phyloP scores from a whole-genome alignment of 2,888 invertebrate species.

The Oligia latruncula region DNA sequence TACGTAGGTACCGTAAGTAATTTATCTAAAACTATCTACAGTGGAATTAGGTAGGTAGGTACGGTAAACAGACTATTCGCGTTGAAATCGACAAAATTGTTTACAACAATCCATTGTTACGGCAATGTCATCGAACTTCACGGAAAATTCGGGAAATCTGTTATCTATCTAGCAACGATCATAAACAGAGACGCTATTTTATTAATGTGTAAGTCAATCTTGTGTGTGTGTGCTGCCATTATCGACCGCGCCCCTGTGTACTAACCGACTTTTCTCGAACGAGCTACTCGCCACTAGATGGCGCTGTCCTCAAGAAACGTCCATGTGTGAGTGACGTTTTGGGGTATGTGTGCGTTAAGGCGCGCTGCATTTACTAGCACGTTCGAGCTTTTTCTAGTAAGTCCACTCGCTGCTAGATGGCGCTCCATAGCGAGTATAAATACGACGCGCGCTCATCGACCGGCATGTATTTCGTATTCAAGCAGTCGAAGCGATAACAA shows the following conservation, averaged over 20 bases:
- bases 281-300: slow-evolving; percentile 79
- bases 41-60: background rate
- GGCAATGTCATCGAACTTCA: slow-evolving; percentile 26
- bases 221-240: slow-evolving; percentile 18
- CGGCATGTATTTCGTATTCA: slow-evolving; percentile 63
- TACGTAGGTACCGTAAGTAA: background rate
- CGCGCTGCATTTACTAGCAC: background rate
- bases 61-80: background rate
- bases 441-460: slow-evolving; percentile 38
- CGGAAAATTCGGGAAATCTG: slow-evolving; percentile 58
- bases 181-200: background rate
- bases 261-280: background rate
- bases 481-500: slow-evolving; percentile 62
- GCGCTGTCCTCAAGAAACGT: slow-evolving; percentile 58
- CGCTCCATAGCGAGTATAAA: slow-evolving; percentile 72
- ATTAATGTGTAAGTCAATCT: slow-evolving; percentile 37
- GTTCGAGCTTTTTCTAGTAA: slow-evolving; percentile 55
- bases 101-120: slow-evolving; percentile 14
- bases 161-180: background rate
- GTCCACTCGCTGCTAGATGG: slow-evolving; percentile 78
- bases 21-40: background rate
- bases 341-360: background rate
- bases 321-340: background rate
- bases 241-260: background rate
- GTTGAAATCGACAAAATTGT: slow-evolving; percentile 7